Conservation (phyloP, 2,113 vertebrate genomes). For the Noctilio leporinus region DNA sequence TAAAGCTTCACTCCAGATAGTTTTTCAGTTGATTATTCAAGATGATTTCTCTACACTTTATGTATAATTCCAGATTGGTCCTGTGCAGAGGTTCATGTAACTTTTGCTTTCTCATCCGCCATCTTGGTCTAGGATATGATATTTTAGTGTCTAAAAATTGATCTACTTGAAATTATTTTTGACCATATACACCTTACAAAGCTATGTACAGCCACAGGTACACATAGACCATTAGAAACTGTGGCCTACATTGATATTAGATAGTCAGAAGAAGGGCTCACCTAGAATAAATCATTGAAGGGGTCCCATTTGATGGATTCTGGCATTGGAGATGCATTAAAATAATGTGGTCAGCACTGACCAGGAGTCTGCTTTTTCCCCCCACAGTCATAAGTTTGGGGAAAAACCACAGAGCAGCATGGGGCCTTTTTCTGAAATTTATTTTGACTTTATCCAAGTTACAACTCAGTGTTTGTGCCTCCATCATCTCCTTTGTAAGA, state of each 20-base stretch:
- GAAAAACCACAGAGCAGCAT: neutral
- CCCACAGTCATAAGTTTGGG: no score
- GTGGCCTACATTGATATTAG: no score
- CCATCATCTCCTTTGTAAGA: neutral
- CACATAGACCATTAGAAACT: neutral
- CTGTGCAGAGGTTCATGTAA: no score
- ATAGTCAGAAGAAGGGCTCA: neutral
- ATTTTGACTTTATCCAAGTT: neutral
- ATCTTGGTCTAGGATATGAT: no score
- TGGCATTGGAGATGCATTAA: neutral
- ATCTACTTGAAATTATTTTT: neutral
- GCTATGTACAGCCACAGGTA: neutral
- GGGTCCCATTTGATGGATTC: neutral
- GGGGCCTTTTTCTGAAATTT: neutral
- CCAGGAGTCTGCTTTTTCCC: neutral
- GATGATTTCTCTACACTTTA: no score
- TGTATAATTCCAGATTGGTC: no score
- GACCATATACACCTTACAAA: neutral
- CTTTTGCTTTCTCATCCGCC: no score
- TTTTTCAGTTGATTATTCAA: no score
- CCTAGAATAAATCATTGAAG: neutral
- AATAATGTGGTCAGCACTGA: neutral
- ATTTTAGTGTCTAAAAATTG: neutral
- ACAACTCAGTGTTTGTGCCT: neutral
- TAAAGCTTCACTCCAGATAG: no score